Conservation (phyloP, 2,113 vertebrate species). For the Saccopteryx bilineata region DNA sequence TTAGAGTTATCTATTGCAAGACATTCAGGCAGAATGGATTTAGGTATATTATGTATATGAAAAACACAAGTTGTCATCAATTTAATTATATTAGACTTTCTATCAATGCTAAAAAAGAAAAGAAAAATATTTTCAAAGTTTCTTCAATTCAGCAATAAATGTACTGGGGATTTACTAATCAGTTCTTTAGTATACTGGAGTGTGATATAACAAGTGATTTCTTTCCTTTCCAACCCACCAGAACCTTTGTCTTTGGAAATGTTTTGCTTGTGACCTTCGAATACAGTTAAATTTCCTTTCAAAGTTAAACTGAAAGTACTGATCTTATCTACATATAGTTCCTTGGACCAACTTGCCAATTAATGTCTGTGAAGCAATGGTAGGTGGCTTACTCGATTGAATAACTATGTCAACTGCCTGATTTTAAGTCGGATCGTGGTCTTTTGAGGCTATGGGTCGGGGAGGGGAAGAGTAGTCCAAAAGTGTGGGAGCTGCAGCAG, state of each 20-base stretch:
- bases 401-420: not conserved
- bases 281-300: conserved; percentile 10
- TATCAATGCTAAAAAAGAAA: not conserved
- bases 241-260: conserved; percentile 24
- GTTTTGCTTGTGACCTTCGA: conserved; percentile 22
- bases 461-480: not conserved
- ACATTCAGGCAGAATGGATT: not conserved
- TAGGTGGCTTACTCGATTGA: not conserved
- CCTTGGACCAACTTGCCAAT: not conserved
- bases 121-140: conserved; percentile 12
- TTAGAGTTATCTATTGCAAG: not conserved
- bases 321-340: not conserved
- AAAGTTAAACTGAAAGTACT: conserved; percentile 11
- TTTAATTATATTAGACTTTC: conserved; percentile 31
- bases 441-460: not conserved
- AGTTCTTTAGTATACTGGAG: not conserved
- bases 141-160: not conserved
- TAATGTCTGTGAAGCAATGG: not conserved
- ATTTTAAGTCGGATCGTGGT: not conserved
- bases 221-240: not conserved
- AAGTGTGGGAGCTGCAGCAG: not conserved
- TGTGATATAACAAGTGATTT: not conserved
- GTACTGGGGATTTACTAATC: not conserved
- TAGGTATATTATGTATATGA: not conserved
- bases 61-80: not conserved